Base-by-base conservation (phyloP, 2,113 vertebrate genomes). In the Sceloporus tristichus region DNA sequence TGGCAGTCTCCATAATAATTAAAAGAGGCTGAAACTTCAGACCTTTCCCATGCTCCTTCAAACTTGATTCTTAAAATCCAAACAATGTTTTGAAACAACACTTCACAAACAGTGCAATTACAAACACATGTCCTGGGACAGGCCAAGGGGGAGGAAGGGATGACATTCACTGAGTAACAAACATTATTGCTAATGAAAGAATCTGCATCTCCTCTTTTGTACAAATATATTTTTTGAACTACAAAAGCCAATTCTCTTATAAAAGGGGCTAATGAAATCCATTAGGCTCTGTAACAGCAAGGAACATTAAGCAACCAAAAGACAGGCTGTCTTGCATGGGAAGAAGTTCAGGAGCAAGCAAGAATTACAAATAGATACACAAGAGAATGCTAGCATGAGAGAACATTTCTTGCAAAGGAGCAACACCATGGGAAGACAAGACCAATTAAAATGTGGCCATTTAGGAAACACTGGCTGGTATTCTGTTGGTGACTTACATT, bases 91-190 rank as follows among this genome's bases (percentile, higher is more conserved):
- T 93, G 94, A 94, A 96, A 92, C 84, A 92, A 91, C 92, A 93
- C 89, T 90, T 87, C 89, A 38, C 95, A 91, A 66, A 5, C 48
- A 3, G 70, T 89, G 83, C 88, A 74, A 96, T 96, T 95, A 78
- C 91, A 94, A 96, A 95, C 96, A 97, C 77, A 93, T 96, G 96
- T 89, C 86, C 90, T 42, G 78, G 42, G 5, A 75, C 94, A 90
- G 90, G 87, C 91, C 90, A 93, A 92, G 68, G 62, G 92, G 94
- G 27, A 13, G 42, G 80, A 62, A 9, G 56, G 53, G 42, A 91
- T 87, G 91, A 93, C 91, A 91, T 92, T 94, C 94, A 88, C 75
- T 59, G 88, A 92, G 94, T 94, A 95, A 94, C 93, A 81, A 93
- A 86, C 87, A 91, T 89, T 90, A 93, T 88, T 90, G 90, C 84